Evolutionary conservation across 2,888 invertebrate species (phyloP), one percentile per base, ranked within the genome.

Genomic region (Antheraea yamamai): DNA sequence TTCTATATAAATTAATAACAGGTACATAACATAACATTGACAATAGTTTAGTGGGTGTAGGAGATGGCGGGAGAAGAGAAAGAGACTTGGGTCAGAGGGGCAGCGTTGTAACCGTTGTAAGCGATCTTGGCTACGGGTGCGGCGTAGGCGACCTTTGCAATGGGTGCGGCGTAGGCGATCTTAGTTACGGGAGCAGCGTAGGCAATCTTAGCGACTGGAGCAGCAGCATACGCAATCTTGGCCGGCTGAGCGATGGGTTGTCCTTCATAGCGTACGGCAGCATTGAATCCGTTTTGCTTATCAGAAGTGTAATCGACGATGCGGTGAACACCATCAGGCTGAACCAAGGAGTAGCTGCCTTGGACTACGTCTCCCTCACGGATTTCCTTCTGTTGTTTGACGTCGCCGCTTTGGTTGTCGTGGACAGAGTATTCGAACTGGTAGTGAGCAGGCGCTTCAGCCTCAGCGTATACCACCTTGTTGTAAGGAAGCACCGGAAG

Each of bases 281-380:
- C 95, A 86, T 92, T 94, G 89, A 95, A 95, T 66, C 95, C 95
- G 83, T 91, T 83, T 76, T 84, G 88, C 75, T 90, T 88, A 84
- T 94, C 94, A 51, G 94, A 84, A 82, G 92, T 91, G 89, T 95
- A 95, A 77, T 94, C 93, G 7, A 95, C 95, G 78, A 94, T 90
- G 78, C 95, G 91, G 81, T 86, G 89, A 66, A 91, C 89, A 1
- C 95, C 95, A 71, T 95, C 95, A 77, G 94, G 94, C 77, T 95
- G 95, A 47, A 95, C 86, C n/a, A 95, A 89, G 4, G 95, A 93
- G 89, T 95, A 95, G 55, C 89, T 92, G 78, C 95, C 95, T 73
- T 92, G 92, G 73, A 95, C 92, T 77, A 83, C 86, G 83, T 95
- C 92, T 10, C 94, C 94, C 77, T 84, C 82, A 79, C 95, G 94